These are phyloP conservation scores for Desoria tigrina DNA, from an alignment of 2,888 invertebrate genomes.

Conservation along the genomic window DNA sequence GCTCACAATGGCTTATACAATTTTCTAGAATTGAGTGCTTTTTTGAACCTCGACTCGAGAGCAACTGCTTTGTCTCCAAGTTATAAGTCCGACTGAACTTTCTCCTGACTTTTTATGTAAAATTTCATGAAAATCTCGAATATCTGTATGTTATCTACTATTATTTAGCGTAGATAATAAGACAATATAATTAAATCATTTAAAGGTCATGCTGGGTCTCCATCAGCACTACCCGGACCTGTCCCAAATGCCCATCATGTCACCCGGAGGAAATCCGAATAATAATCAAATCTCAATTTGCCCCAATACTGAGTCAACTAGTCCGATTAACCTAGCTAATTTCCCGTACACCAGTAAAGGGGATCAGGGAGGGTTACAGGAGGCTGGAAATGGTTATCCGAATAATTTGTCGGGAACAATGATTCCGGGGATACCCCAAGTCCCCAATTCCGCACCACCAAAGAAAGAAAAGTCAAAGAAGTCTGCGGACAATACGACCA, in stretches of 20 bases:
- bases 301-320: slow-evolving; percentile 37
- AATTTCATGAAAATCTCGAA: no score
- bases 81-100: not conserved
- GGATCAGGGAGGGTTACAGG: slow-evolving; percentile 38
- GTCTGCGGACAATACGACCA: slow-evolving; percentile 79
- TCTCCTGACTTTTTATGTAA: no score
- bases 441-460: slow-evolving; percentile 23
- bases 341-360: slow-evolving; percentile 39
- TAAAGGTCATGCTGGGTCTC: slow-evolving; percentile 66
- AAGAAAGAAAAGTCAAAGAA: slow-evolving; percentile 63
- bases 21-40: no score
- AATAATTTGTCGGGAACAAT: slow-evolving; percentile 28
- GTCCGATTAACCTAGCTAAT: slow-evolving; percentile 49
- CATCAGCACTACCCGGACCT: slow-evolving; percentile 56
- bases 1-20: no score
- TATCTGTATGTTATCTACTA: no score
- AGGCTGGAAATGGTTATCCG: slow-evolving; percentile 32
- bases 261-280: slow-evolving; percentile 22
- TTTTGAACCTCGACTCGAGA: no score
- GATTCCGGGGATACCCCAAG: slow-evolving; percentile 20
- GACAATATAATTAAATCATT: no score
- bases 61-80: no score
- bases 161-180: no score
- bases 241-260: slow-evolving; percentile 48
- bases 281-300: slow-evolving; percentile 38